A percentile compares a stretch with the other conserved stretches of the same genome.
Conservation (phyloP, 2,797 vertebrate species). For the Brachymystax lenok region DNA sequence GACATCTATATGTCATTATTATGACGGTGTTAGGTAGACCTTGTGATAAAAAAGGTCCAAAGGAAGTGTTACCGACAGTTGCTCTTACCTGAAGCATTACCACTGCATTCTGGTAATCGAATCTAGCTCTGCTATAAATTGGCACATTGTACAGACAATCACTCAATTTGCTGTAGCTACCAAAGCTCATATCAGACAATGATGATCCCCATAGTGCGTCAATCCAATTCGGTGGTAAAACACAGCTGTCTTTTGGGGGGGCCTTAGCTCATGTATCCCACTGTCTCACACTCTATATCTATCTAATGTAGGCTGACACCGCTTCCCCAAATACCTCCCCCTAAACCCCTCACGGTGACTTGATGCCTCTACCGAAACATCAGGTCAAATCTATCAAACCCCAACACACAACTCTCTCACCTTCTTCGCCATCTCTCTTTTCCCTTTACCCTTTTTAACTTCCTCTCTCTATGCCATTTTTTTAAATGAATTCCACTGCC, state of each 20-base stretch:
- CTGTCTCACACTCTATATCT: not conserved
- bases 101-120: too few relatives aligned
- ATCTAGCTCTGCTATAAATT: not conserved
- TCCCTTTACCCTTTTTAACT: not conserved
- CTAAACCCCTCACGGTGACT: not conserved
- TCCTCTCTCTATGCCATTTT: not conserved
- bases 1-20: too few relatives aligned
- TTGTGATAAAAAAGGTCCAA: too few relatives aligned
- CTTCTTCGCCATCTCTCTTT: not conserved
- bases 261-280: slow-evolving; percentile 1
- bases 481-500: not conserved
- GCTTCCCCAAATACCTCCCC: not conserved
- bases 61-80: not conserved
- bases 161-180: not conserved
- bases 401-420: not conserved
- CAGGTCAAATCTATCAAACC: slow-evolving; percentile 1
- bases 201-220: not conserved
- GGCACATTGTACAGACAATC: not conserved
- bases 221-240: not conserved
- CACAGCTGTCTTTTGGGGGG: not conserved
- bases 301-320: not conserved
- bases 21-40: too few relatives aligned
- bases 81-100: too few relatives aligned
- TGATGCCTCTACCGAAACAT: not conserved
- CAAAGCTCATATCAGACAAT: not conserved